Evolutionary conservation across 2,888 invertebrate species (phyloP), one percentile per base, ranked within the genome.

Genomic region (Hypercompe scribonia): DNA sequence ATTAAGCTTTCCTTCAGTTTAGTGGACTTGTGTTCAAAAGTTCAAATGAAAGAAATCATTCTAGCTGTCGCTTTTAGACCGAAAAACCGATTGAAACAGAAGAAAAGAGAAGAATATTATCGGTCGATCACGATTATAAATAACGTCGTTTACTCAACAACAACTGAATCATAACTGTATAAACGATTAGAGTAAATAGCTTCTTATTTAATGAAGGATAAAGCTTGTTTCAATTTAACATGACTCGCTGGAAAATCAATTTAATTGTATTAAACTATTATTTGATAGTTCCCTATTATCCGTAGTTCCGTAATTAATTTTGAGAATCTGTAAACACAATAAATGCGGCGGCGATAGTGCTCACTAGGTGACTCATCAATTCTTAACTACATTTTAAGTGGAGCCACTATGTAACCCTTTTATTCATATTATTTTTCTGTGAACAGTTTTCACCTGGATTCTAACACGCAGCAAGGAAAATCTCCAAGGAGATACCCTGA

Each of bases 371-470:
- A n/a, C n/a, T n/a, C n/a, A n/a, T n/a, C n/a, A n/a, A n/a, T n/a
- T n/a, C n/a, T n/a, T n/a, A n/a, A n/a, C n/a, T n/a, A n/a, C n/a
- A n/a, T n/a, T n/a, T n/a, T n/a, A n/a, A n/a, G n/a, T n/a, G n/a
- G n/a, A n/a, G n/a, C n/a, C n/a, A n/a, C n/a, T n/a, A n/a, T n/a
- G n/a, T n/a, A n/a, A n/a, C n/a, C n/a, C n/a, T n/a, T n/a, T n/a
- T n/a, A n/a, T n/a, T n/a, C 15, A 7, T 42, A 42, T 42, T 15
- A 42, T 34, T 65, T n/a, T 64, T 73, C 46, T 18, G 39, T 75
- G 91, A 92, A 18, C 91, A 95, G 95, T 93, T 0, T 95, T 90
- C 83, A 87, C 92, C 0, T 95, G 95, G 95, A 85, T 95, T 7
- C 83, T 95, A 0, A 90, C 94, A 3, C 88, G 95, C 28, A 88